Conservation (phyloP, 2,113 vertebrate species). For the Atherinomorus stipes region DNA sequence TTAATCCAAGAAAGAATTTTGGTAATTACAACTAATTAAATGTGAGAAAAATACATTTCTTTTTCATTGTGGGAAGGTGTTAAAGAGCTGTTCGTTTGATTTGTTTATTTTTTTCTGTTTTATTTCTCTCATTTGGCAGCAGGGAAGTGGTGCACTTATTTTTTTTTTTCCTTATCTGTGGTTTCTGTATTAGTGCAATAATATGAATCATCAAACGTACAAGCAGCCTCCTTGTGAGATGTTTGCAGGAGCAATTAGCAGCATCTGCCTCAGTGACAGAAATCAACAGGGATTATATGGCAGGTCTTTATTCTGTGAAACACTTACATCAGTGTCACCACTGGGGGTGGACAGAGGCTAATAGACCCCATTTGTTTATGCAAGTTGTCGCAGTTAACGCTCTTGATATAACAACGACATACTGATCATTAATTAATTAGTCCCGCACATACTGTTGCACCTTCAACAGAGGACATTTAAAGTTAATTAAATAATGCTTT, state of each 20-base stretch:
- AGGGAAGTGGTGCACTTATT: background rate
- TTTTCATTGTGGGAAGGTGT: too few species aligned
- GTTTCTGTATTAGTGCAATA: too few species aligned
- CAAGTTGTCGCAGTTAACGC: conserved; percentile 30
- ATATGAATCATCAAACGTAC: background rate
- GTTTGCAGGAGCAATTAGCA: conserved; percentile 35
- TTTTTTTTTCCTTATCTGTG: background rate
- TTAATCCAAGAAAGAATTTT: too few species aligned
- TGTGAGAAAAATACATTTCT: too few species aligned
- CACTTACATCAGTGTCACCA: background rate
- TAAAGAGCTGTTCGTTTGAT: too few species aligned
- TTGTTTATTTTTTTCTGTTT: background rate
- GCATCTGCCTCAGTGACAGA: conserved; percentile 21
- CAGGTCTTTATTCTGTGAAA: conserved; percentile 19
- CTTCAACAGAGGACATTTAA: conserved; percentile 18
- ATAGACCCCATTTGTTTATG: conserved; percentile 49
- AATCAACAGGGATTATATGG: conserved; percentile 17
- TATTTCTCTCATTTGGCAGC: background rate
- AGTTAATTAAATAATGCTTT: conserved; percentile 35
- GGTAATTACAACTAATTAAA: too few species aligned
- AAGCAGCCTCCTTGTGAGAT: background rate
- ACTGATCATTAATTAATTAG: conserved; percentile 38
- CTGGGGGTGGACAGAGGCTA: conserved; percentile 26
- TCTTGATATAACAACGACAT: conserved; percentile 37
- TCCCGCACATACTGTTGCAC: background rate